These are phyloP conservation scores for Garra rufa DNA, from an alignment of 2,113 vertebrate genomes.

Conservation along the genomic window DNA sequence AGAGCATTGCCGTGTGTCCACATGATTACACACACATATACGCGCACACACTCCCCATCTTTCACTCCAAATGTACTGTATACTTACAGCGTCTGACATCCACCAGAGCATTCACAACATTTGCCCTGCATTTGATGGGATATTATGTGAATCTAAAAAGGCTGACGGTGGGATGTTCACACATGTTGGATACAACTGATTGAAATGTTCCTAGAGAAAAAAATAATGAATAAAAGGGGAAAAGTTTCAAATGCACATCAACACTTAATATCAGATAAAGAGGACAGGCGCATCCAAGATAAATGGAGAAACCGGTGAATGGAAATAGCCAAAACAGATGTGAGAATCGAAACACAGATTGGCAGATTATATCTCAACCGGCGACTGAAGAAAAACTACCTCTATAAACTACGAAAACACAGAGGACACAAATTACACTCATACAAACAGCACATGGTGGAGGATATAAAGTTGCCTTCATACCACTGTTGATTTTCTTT, in stretches of 20 bases:
- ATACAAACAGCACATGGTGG: neutral
- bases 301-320: constrained; percentile 8
- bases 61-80: constrained; percentile 57
- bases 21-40: constrained; percentile 29
- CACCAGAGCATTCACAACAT: constrained; percentile 1
- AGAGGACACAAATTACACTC: neutral
- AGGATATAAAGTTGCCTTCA: neutral
- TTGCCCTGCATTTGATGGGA: constrained; percentile 4
- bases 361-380: constrained; percentile 22
- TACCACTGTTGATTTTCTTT: neutral
- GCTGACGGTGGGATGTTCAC: neutral
- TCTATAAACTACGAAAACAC: constrained; percentile 7
- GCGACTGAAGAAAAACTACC: neutral
- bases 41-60: constrained; percentile 41
- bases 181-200: constrained; percentile 10
- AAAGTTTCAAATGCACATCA: constrained; percentile 24
- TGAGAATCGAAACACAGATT: constrained; percentile 21
- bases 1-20: constrained; percentile 72
- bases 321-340: constrained; percentile 17
- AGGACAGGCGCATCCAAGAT: neutral
- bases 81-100: constrained; percentile 17
- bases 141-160: constrained; percentile 14
- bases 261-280: constrained; percentile 22
- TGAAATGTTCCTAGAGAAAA: neutral
- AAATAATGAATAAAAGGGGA: neutral